Evolutionary conservation across 2,888 invertebrate species (phyloP), one percentile per base, ranked within the genome.

Genomic region (Polylopha cassiicola): DNA sequence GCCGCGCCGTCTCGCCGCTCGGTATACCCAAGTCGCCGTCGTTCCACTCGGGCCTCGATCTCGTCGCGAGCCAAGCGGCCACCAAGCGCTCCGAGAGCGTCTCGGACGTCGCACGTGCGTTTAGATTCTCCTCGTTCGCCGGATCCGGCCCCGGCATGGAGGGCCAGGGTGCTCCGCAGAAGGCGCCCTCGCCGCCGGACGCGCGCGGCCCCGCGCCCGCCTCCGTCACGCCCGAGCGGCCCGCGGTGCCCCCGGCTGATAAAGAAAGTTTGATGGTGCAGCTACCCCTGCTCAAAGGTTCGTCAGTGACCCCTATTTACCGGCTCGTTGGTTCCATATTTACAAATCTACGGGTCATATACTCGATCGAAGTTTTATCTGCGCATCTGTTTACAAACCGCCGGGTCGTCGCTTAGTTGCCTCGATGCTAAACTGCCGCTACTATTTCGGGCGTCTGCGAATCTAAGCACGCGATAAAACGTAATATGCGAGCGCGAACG

Each of bases 1-100:
- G 81, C 52, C 85, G 82, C 65, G 78, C 81, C 70, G 85, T 87
- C 70, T 87, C 88, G 65, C 87, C 88, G 58, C 86, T 91, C 73
- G 92, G 94, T 53, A 91, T 94, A 67, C 94, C 94, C 56, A 95
- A 95, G 79, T 94, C 94, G 61, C 94, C 94, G 52, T 94, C 94
- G 69, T 94, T 94, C 80, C 94, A 95, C 79, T 93, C 93, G 78
- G 94, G 94, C 42, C 87, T 94, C 55, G 94, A 94, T 73, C 89
- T 92, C 63, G 92, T 93, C 60, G 92, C 92, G 45, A 89, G 87
- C 55, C 89, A 88, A 56, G 15, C 39, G 58, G 54, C 66, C 76
- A 60, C 76, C 72, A 74, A 87, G 72, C 78, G 80, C 46, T 73
- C 78, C 43, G 79, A 78, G 65, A 80, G 78, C 55, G 80, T 80